Evolutionary conservation across 2,888 invertebrate species (phyloP), one percentile per base, ranked within the genome.

Genomic region (Torymus auratus): DNA sequence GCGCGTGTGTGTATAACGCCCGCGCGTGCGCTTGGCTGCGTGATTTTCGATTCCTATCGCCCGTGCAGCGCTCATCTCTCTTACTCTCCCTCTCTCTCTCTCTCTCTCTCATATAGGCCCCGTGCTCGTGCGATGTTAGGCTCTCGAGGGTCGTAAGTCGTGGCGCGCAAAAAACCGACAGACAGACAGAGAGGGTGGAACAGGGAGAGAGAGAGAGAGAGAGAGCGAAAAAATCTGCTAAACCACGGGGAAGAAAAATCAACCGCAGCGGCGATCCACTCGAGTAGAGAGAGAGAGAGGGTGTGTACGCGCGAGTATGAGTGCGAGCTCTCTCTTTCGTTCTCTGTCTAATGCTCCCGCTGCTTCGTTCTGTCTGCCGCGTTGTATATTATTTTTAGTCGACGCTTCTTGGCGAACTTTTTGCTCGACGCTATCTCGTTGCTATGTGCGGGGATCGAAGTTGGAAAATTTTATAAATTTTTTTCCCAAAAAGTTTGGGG

Each of bases 241-340:
- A 82, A 82, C 82, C 82, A 52, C 79, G 61, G 79, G 79, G 79
- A 74, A 80, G 80, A 14, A 79, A 82, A 82, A 79, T 82, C 75
- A 76, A 81, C 20, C 81, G 65, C 78, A 76, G 53, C 62, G 81
- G 64, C 74, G 75, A 72, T 76, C 75, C 75, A 79, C 82, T 78
- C 68, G 67, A 78, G 28, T 28, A 28, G 28, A 28, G 28, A 28
- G 28, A 28, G 28, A 28, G 28, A 28, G 70, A 67, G 70, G 17
- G 65, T 28, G 23, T 13, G 13, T 52, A 15, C n/a, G 13, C 28
- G 13, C 61, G 23, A 60, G 11, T 53, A 28, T 28, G 28, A 28
- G 28, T 28, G 28, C 28, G n/a, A 7, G 28, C 53, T 70, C 69
- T 13, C 23, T 68, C 28, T 62, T 12, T 65, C 20, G 12, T 53